Evolutionary conservation across 2,113 vertebrate genomes (phyloP).

Genomic region (Nematolebias whitei): DNA sequence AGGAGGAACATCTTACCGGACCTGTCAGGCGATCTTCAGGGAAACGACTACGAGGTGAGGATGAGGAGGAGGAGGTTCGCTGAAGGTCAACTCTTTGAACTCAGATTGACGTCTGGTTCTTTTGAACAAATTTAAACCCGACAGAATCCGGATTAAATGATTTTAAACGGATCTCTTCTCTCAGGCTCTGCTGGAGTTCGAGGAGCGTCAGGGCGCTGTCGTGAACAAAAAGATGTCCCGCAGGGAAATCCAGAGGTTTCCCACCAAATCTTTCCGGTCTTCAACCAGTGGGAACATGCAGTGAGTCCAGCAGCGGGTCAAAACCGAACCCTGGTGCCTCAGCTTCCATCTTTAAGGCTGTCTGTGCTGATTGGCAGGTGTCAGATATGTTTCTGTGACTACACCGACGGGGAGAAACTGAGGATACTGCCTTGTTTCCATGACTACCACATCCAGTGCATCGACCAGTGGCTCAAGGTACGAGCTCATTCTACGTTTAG

Average conservation of each 20-base stretch:
- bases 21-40: conserved; percentile 61
- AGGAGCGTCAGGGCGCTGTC: conserved; percentile 78
- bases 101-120: not conserved
- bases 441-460: conserved; percentile 81
- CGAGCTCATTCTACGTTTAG: not conserved
- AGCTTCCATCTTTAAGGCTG: not conserved
- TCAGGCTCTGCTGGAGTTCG: conserved; percentile 79
- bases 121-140: not conserved
- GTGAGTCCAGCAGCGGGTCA: conserved; percentile 63
- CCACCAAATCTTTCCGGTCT: conserved; percentile 70
- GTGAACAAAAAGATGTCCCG: conserved; percentile 69
- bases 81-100: not conserved
- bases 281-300: conserved; percentile 61
- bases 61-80: conserved; percentile 9
- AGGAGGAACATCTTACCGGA: conserved; percentile 22
- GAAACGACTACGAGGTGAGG: conserved; percentile 82
- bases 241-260: conserved; percentile 76
- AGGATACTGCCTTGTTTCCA: conserved; percentile 82
- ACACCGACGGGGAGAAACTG: conserved; percentile 72
- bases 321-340: not conserved
- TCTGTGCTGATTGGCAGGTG: conserved; percentile 66
- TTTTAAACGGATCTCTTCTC: no score
- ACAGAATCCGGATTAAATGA: not conserved
- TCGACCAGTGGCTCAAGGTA: conserved; percentile 82
- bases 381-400: conserved; percentile 82